A percentile compares a stretch with the other conserved stretches of the same genome.
Evolutionary conservation across 1,140 invertebrate species (phyloP).

Genomic region (Carcinoscorpius rotundicauda): DNA sequence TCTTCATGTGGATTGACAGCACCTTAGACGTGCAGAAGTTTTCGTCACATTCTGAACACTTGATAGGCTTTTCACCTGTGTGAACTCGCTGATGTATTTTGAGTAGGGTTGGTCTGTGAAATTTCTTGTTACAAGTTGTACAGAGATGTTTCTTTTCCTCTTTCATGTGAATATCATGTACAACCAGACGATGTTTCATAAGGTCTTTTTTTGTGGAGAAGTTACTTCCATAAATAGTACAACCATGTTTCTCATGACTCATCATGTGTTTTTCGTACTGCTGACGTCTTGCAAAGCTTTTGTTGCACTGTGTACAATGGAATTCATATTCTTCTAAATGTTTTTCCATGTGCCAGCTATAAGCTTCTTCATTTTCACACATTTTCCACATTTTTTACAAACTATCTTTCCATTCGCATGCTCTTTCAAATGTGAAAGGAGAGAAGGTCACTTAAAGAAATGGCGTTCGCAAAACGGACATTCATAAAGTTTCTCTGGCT

Average conservation of each 20-base stretch:
- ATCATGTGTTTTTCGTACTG: constrained; percentile 24
- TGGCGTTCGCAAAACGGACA: constrained; percentile 14
- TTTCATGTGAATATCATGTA: constrained; percentile 13
- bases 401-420: constrained; percentile 26
- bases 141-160: constrained; percentile 16
- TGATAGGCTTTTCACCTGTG: constrained; percentile 53
- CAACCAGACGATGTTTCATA: constrained; percentile 14
- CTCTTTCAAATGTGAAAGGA: constrained; percentile 24
- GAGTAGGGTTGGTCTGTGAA: constrained; percentile 18
- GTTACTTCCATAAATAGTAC: constrained; percentile 19
- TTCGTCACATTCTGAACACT: constrained; percentile 54
- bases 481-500: no score
- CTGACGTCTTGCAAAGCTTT: constrained; percentile 20
- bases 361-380: constrained; percentile 20
- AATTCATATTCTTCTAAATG: constrained; percentile 23
- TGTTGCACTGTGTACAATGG: no score
- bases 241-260: constrained; percentile 23
- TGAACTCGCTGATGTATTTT: constrained; percentile 43
- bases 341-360: constrained; percentile 22
- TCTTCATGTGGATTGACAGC: constrained; percentile 27
- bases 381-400: constrained; percentile 28
- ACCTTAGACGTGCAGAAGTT: constrained; percentile 26
- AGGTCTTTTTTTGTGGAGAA: constrained; percentile 22
- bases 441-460: constrained; percentile 19
- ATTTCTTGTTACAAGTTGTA: constrained; percentile 19